These are phyloP conservation scores for Macrophya annulata DNA, from an alignment of 2,888 invertebrate genomes.

Conservation along the genomic window DNA sequence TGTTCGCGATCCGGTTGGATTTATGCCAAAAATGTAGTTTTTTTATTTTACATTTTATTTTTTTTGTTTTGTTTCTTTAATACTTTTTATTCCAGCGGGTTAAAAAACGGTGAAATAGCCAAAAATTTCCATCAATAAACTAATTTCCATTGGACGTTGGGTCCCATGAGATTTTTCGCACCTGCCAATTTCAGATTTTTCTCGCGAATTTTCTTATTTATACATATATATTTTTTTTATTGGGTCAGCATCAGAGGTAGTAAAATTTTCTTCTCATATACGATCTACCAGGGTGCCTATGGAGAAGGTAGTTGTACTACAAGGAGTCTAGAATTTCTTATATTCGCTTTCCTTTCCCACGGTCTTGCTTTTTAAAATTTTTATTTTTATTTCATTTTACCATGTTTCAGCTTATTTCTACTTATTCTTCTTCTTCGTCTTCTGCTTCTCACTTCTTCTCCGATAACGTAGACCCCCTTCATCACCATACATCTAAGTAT, in stretches of 20 bases:
- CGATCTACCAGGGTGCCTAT: not conserved
- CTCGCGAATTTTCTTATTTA: not conserved
- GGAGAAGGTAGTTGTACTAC: not conserved
- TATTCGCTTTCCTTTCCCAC: not conserved
- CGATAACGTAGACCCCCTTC: not conserved
- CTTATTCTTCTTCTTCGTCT: not conserved
- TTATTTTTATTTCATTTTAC: not conserved
- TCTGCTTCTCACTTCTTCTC: not conserved
- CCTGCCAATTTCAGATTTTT: not conserved
- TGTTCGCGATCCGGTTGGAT: not conserved
- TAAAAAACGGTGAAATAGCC: not conserved
- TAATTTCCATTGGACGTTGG: not conserved
- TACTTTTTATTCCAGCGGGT: not conserved
- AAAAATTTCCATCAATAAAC: not conserved
- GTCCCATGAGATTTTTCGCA: not conserved
- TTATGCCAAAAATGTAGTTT: not conserved
- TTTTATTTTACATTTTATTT: no score
- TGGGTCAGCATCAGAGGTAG: not conserved
- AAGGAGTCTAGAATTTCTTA: not conserved
- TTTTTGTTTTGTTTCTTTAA: not conserved
- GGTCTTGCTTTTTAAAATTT: no score
- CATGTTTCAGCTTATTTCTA: not conserved
- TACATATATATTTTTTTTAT: not conserved
- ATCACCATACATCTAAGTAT: not conserved
- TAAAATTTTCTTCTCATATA: not conserved